Conservation (phyloP, 2,888 invertebrate species). For the Ceriagrion tenellum region DNA sequence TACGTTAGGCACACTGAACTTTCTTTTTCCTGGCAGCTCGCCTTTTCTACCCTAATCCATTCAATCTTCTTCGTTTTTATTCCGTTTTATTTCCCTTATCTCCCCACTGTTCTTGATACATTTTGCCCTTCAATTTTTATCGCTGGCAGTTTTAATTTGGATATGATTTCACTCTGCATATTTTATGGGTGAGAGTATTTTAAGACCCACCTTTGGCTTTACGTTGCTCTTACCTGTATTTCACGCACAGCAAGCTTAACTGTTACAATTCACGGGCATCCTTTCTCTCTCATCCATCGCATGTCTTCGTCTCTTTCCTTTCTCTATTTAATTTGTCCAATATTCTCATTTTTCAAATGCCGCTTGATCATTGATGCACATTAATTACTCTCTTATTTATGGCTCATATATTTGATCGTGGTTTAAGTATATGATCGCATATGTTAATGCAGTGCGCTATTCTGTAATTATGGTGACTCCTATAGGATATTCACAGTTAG, state of each 20-base stretch:
- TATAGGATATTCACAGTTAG: too few relatives aligned
- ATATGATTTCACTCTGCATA: background rate
- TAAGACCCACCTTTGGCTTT: background rate
- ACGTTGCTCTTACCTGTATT: too few relatives aligned
- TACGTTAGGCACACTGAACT: background rate
- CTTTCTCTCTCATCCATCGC: background rate
- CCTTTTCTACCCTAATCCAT: background rate
- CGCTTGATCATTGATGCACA: too few relatives aligned
- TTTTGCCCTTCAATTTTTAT: background rate
- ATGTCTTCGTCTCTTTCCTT: background rate
- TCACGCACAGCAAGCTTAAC: too few relatives aligned
- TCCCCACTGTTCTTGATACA: background rate
- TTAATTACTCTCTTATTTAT: too few relatives aligned
- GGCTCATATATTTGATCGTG: too few relatives aligned
- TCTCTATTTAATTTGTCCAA: background rate
- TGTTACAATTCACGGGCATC: too few relatives aligned
- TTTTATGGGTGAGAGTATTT: background rate
- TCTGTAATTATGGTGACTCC: too few relatives aligned
- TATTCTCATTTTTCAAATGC: too few relatives aligned
- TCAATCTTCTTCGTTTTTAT: background rate
- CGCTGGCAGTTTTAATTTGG: background rate
- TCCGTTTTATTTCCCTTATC: background rate
- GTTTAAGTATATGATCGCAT: too few relatives aligned
- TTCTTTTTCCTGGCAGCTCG: background rate
- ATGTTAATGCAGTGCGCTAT: too few relatives aligned